Conservation (phyloP, 2,113 vertebrate genomes). For the Percopsis transmontana region DNA sequence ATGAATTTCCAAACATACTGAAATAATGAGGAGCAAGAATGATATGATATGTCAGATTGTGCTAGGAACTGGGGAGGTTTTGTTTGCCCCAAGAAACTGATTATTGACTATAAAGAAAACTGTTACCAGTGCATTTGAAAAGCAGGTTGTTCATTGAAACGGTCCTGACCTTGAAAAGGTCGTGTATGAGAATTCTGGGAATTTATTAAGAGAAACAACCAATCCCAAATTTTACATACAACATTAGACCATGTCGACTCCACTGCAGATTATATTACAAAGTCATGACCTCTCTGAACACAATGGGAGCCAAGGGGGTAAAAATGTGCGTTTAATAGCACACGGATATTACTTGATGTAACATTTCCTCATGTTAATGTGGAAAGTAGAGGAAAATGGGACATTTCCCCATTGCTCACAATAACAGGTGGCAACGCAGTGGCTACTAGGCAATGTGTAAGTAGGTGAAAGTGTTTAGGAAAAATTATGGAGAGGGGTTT, state of each 20-base stretch:
- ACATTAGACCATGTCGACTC: neutral
- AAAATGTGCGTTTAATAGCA: neutral
- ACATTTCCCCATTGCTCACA: constrained; percentile 23
- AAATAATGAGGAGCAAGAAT: neutral
- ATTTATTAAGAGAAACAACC: constrained; percentile 14
- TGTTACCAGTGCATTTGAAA: too few species aligned
- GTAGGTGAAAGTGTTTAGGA: constrained; percentile 64
- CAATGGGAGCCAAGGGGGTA: neutral
- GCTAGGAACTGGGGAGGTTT: too few species aligned
- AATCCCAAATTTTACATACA: constrained; percentile 21
- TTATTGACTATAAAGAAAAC: too few species aligned
- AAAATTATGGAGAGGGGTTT: constrained; percentile 42
- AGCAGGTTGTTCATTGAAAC: neutral
- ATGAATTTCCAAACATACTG: constrained; percentile 13
- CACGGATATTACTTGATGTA: neutral
- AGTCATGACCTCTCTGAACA: neutral
- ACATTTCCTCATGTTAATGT: constrained; percentile 40
- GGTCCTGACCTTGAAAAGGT: constrained; percentile 6
- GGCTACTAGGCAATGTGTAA: constrained; percentile 22
- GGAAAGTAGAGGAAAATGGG: constrained; percentile 29
- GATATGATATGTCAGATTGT: too few species aligned
- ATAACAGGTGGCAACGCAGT: constrained; percentile 4
- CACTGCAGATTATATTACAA: neutral
- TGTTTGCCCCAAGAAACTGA: too few species aligned
- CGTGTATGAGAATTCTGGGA: constrained; percentile 22